These are phyloP conservation scores for Papilio polytes DNA, from an alignment of 1,140 invertebrate species.

Conservation along the genomic window DNA sequence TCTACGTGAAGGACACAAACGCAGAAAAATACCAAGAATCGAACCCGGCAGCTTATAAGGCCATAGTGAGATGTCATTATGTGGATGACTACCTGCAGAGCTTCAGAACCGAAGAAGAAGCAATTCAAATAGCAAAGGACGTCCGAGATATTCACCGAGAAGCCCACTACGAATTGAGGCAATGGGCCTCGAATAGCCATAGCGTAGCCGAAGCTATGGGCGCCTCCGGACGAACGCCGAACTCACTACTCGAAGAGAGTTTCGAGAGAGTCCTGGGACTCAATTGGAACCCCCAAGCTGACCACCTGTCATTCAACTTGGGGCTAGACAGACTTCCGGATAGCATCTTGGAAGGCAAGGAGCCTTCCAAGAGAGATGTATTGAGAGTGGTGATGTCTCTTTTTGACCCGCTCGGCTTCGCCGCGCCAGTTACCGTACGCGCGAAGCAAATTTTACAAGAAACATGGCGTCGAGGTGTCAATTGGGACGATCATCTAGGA, in stretches of 20 bases:
- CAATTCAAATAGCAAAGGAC: slow-evolving; percentile 30
- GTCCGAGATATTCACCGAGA: slow-evolving; percentile 10
- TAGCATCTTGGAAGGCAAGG: background rate
- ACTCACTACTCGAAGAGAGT: background rate
- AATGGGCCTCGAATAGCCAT: slow-evolving; percentile 1
- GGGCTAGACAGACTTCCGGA: background rate
- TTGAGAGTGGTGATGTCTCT: slow-evolving; percentile 42
- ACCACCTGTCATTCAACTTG: background rate
- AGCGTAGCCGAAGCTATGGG: background rate
- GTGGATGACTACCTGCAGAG: slow-evolving; percentile 64
- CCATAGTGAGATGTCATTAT: slow-evolving; percentile 58
- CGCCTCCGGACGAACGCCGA: too few species aligned
- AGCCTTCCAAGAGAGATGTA: slow-evolving; percentile 28
- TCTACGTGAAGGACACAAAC: slow-evolving; percentile 57
- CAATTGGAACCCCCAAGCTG: background rate
- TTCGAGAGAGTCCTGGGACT: background rate
- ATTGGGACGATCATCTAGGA: slow-evolving; percentile 56
- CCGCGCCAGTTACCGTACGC: slow-evolving; percentile 51
- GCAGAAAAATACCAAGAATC: slow-evolving; percentile 43
- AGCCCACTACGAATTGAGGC: slow-evolving; percentile 2
- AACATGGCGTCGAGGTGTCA: slow-evolving; percentile 44
- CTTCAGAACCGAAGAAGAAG: slow-evolving; percentile 8
- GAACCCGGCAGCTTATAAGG: background rate
- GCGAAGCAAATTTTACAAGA: slow-evolving; percentile 57
- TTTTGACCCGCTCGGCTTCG: slow-evolving; percentile 64